Percentiles rank a stretch among this genome's conserved stretches.
These are phyloP conservation scores for Agriotes lineatus DNA, from an alignment of 2,888 invertebrate species.

Conservation along the genomic window DNA sequence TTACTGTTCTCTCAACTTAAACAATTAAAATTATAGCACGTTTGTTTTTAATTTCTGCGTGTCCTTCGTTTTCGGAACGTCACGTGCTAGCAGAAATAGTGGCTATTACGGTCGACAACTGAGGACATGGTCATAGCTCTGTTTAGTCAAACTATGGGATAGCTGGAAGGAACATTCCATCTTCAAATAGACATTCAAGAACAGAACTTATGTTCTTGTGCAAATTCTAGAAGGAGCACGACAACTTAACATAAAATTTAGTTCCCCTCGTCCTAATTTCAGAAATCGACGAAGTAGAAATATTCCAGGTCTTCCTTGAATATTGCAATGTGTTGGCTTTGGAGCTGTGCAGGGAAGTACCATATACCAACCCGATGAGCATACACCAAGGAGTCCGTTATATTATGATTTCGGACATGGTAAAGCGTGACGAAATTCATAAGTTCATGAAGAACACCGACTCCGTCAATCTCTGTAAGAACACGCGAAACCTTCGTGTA, in stretches of 20 bases:
- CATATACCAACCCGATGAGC: conserved; percentile 69
- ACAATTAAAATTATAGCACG: no score
- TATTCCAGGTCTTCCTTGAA: conserved; percentile 99
- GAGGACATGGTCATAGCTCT: conserved; percentile 92
- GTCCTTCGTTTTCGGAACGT: conserved; percentile 98
- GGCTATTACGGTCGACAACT: conserved; percentile 88
- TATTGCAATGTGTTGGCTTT: conserved; percentile 97
- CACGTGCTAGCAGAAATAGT: conserved; percentile 98
- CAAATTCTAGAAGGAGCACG: conserved; percentile 96
- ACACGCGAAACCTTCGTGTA: conserved; percentile 97
- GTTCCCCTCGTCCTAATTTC: conserved; percentile 90
- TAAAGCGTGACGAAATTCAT: conserved; percentile 98
- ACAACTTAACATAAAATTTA: conserved; percentile 86
- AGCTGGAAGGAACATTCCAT: conserved; percentile 93
- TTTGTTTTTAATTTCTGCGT: conserved; percentile 97
- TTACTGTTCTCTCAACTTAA: no score
- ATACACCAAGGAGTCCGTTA: conserved; percentile 89
- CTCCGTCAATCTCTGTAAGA: conserved; percentile 98
- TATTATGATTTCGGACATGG: conserved; percentile 99
- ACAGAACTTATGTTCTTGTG: conserved; percentile 98
- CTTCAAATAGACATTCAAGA: conserved; percentile 94
- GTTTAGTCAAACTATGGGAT: conserved; percentile 93
- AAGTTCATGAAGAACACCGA: conserved; percentile 99
- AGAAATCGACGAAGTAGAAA: conserved; percentile 99
- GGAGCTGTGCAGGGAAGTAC: conserved; percentile 91